These are phyloP conservation scores for Acipenser transmontanus DNA, from an alignment of 2,797 vertebrate species.

Conservation along the genomic window DNA sequence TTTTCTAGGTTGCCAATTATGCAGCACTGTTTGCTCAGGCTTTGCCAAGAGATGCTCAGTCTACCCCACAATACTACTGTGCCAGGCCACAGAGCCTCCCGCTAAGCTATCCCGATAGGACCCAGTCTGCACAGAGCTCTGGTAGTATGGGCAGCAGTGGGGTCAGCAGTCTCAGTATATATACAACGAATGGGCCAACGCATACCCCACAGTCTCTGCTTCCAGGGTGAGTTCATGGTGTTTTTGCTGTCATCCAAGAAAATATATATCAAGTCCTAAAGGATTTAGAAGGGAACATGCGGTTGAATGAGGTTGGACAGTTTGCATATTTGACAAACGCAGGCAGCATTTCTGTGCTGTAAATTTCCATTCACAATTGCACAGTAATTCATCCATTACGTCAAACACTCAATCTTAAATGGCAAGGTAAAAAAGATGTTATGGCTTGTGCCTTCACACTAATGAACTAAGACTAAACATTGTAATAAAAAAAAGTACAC, in stretches of 20 bases:
- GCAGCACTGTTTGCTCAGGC: constrained; percentile 83
- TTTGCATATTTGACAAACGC: not conserved
- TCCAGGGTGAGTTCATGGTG: constrained; percentile 65
- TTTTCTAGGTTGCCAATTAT: constrained; percentile 74
- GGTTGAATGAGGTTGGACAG: not conserved
- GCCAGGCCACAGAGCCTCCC: constrained; percentile 87
- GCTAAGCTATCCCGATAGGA: constrained; percentile 76
- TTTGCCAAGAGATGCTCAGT: constrained; percentile 86
- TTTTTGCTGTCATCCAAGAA: not conserved
- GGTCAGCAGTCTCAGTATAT: constrained; percentile 80
- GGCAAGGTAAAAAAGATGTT: no score
- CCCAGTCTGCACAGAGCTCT: constrained; percentile 53
- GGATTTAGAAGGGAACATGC: not conserved
- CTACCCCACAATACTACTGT: constrained; percentile 85
- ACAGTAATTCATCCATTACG: no score
- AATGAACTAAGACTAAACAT: no score
- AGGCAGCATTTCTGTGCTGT: not conserved
- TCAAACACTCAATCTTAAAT: no score
- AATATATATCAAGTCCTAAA: not conserved
- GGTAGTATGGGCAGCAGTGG: constrained; percentile 87
- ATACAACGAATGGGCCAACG: constrained; percentile 75
- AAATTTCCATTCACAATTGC: not conserved
- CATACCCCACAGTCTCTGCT: constrained; percentile 77
- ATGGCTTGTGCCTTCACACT: no score
- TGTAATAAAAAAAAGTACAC: no score